phyloP scores from a whole-genome alignment of 2,888 invertebrate species.

The Koerneria pararmatus region DNA sequence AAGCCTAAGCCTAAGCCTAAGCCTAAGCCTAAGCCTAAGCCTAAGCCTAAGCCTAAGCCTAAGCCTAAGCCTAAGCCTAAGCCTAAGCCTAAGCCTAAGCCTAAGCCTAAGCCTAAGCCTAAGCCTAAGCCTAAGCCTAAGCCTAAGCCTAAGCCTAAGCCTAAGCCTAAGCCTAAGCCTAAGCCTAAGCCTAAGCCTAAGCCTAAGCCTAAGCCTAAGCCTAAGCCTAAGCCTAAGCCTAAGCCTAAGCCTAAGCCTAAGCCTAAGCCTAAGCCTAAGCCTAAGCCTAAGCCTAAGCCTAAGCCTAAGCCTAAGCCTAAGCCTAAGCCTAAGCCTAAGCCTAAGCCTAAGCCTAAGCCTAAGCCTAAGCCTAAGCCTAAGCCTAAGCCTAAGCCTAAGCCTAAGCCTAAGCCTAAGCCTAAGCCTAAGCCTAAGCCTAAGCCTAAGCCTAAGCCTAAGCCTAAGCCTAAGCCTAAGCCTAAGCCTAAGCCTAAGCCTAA shows the following conservation, averaged over 20 bases:
- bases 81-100: conserved; percentile 6
- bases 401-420: neutral
- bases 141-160: neutral
- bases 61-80: conserved; percentile 6
- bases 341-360: conserved; percentile 6
- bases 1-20: conserved; percentile 6
- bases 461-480: conserved; percentile 6
- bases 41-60: conserved; percentile 6
- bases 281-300: conserved; percentile 6
- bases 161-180: conserved; percentile 6
- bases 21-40: conserved; percentile 6
- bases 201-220: conserved; percentile 3
- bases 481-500: neutral
- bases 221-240: neutral
- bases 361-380: conserved; percentile 6
- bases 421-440: neutral
- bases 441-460: conserved; percentile 6
- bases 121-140: neutral
- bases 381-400: conserved; percentile 3
- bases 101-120: conserved; percentile 6
- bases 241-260: neutral
- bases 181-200: conserved; percentile 6
- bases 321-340: neutral
- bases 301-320: neutral
- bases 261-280: conserved; percentile 6